Conservation (phyloP, 2,113 vertebrate genomes). For the Platycercus adscitus region DNA sequence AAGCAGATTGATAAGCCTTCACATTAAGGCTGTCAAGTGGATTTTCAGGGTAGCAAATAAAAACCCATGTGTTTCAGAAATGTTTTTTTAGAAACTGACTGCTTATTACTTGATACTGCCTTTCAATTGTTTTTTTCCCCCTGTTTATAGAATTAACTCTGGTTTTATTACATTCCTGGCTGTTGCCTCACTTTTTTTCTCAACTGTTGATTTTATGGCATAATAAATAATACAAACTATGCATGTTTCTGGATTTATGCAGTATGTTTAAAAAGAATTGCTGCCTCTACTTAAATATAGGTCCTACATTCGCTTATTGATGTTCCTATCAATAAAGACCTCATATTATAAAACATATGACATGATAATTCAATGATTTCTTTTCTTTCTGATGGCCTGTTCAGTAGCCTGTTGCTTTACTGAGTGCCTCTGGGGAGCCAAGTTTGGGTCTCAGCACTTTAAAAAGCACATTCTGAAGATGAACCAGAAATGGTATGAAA, state of each 20-base stretch:
- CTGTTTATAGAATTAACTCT: constrained; percentile 10
- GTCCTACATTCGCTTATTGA: neutral
- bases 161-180: constrained; percentile 19
- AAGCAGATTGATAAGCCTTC: constrained; percentile 35
- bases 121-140: neutral
- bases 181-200: constrained; percentile 28
- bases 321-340: constrained; percentile 18
- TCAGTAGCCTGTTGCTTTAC: neutral
- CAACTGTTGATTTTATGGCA: constrained; percentile 22
- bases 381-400: neutral
- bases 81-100: constrained; percentile 13
- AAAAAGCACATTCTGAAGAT: neutral
- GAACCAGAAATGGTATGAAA: neutral
- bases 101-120: neutral
- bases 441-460: neutral
- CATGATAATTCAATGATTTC: neutral
- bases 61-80: constrained; percentile 1
- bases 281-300: constrained; percentile 13
- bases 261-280: neutral
- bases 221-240: constrained; percentile 40
- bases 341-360: neutral
- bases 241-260: neutral
- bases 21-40: constrained; percentile 50
- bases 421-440: neutral
- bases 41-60: constrained; percentile 57